Conservation (phyloP, 2,888 invertebrate species). For the Punctoribates punctum region DNA sequence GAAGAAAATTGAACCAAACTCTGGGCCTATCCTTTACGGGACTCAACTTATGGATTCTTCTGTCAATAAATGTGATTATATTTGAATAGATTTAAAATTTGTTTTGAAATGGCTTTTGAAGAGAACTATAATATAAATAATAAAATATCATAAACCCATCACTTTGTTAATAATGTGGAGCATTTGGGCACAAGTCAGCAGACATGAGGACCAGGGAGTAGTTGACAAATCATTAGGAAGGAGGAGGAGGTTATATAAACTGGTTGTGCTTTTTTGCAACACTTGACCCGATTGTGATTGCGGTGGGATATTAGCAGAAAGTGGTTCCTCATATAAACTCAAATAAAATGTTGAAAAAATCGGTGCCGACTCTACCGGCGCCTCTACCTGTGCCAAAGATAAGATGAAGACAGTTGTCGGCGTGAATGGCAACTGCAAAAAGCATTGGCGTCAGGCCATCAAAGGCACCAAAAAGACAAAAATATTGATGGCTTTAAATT, state of each 20-base stretch:
- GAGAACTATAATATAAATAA: too few species aligned
- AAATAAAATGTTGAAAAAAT: too few species aligned
- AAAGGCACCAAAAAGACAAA: neutral
- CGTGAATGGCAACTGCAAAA: neutral
- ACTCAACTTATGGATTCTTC: too few species aligned
- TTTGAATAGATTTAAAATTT: too few species aligned
- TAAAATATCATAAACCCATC: too few species aligned
- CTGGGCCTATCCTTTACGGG: too few species aligned
- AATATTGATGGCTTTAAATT: neutral
- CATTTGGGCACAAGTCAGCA: too few species aligned
- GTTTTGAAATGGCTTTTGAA: too few species aligned
- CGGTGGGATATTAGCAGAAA: conserved; percentile 4
- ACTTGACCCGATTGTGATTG: neutral
- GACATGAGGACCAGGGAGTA: neutral
- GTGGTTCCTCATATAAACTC: conserved; percentile 3
- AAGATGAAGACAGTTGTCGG: neutral
- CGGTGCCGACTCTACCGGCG: neutral
- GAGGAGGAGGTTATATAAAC: neutral
- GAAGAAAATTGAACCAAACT: too few species aligned
- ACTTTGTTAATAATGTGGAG: too few species aligned
- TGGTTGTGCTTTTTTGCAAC: neutral
- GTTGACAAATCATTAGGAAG: neutral
- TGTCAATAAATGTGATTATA: too few species aligned
- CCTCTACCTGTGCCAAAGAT: neutral
- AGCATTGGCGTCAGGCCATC: conserved; percentile 13